phyloP scores from a whole-genome alignment of 1,140 invertebrate species.

The Agraylea sexmaculata region DNA sequence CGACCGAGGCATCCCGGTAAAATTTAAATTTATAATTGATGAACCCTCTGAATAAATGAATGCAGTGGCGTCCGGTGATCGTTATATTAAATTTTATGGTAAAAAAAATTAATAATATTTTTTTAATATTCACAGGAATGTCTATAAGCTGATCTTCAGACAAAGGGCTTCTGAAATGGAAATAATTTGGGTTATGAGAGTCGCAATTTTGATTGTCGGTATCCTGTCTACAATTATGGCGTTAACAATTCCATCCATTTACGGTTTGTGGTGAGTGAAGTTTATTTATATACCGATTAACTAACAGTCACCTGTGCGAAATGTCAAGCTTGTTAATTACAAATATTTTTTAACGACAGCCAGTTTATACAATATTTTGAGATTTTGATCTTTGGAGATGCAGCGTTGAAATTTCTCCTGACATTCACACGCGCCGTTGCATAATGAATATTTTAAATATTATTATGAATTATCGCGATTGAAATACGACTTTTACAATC shows the following conservation, averaged over 20 bases:
- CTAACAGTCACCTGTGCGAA: no score
- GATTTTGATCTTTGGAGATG: not conserved
- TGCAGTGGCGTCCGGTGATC: not conserved
- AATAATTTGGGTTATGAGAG: conserved; percentile 96
- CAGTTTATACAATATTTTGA: no score
- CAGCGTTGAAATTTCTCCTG: not conserved
- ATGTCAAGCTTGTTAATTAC: no score
- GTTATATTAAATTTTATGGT: not conserved
- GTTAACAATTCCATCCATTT: conserved; percentile 91
- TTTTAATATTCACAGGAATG: conserved; percentile 56
- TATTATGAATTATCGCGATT: no score
- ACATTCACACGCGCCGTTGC: not conserved
- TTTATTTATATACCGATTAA: conserved; percentile 4
- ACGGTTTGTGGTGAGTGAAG: conserved; percentile 77
- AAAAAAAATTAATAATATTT: not conserved
- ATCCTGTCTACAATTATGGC: conserved; percentile 89
- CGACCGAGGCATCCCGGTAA: no score
- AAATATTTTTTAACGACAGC: no score
- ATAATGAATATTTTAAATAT: not conserved
- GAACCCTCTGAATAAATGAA: no score
- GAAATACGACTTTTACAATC: no score
- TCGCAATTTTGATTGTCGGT: conserved; percentile 86
- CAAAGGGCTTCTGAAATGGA: conserved; percentile 91
- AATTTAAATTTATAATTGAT: no score
- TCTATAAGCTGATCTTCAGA: conserved; percentile 92